Evolutionary conservation across 2,113 vertebrate genomes (phyloP).

Genomic region (Dascyllus trimaculatus): DNA sequence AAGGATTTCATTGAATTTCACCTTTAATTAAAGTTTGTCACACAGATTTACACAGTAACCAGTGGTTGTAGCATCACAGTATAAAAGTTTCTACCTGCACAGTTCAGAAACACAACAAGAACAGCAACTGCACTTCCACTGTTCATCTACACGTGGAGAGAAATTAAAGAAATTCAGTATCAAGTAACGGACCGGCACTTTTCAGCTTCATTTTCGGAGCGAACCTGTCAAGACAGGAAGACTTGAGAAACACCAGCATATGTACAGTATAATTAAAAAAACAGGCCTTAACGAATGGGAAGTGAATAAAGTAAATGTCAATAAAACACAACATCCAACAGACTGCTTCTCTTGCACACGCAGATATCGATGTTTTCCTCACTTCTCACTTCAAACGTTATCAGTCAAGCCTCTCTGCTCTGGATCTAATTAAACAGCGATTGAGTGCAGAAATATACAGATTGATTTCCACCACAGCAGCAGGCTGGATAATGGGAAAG

Average conservation of each 20-base stretch:
- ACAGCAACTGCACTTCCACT: slow-evolving; percentile 46
- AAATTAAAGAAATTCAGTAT: slow-evolving; percentile 50
- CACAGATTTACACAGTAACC: slow-evolving; percentile 53
- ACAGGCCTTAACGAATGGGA: neutral
- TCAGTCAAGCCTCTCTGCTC: slow-evolving; percentile 26
- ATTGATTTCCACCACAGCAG: slow-evolving; percentile 21
- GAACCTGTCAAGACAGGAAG: slow-evolving; percentile 73
- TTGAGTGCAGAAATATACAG: slow-evolving; percentile 43
- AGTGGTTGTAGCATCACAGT: slow-evolving; percentile 49
- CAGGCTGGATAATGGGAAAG: slow-evolving; percentile 42
- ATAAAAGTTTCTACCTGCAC: slow-evolving; percentile 37
- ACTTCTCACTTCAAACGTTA: slow-evolving; percentile 40
- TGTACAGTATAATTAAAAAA: slow-evolving; percentile 32
- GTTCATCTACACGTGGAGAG: slow-evolving; percentile 20
- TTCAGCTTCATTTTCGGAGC: slow-evolving; percentile 48
- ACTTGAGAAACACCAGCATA: slow-evolving; percentile 58
- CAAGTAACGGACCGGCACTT: slow-evolving; percentile 80
- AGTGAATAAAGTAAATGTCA: neutral
- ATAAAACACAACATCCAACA: slow-evolving; percentile 20
- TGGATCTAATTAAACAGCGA: slow-evolving; percentile 64
- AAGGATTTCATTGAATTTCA: slow-evolving; percentile 12
- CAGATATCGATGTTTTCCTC: slow-evolving; percentile 1
- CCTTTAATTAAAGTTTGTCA: slow-evolving; percentile 71
- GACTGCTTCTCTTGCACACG: neutral
- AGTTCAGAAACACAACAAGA: slow-evolving; percentile 32